A percentile compares a stretch with the other conserved stretches of the same genome.
Evolutionary conservation across 2,797 vertebrate species (phyloP).

Genomic region (Pelochelys cantorii): DNA sequence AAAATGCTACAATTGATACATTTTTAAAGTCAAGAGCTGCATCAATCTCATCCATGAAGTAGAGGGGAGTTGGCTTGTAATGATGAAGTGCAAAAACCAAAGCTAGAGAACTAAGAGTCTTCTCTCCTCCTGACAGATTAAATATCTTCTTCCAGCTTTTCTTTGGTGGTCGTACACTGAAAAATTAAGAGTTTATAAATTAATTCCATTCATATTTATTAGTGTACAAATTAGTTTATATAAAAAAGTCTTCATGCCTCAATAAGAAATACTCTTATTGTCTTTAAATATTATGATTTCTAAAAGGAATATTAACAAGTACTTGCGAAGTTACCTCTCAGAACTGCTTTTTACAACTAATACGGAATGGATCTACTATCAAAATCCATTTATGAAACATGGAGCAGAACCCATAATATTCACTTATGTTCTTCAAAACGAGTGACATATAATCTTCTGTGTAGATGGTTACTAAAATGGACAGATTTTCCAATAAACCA

Average conservation of each 20-base stretch:
- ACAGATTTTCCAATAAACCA: background rate
- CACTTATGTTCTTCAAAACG: background rate
- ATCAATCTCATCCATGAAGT: constrained; percentile 99
- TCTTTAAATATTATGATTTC: accelerated
- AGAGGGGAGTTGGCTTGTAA: constrained; percentile 96
- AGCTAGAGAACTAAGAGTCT: constrained; percentile 96
- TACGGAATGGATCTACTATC: accelerated
- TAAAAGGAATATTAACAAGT: background rate
- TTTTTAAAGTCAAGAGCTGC: constrained; percentile 98
- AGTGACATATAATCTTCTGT: background rate
- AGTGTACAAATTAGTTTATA: background rate
- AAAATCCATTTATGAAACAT: background rate
- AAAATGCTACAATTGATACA: constrained; percentile 96
- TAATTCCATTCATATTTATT: background rate
- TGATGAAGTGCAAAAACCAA: constrained; percentile 98
- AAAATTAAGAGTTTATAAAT: constrained; percentile 13
- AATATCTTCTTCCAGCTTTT: constrained; percentile 99
- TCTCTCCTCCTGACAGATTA: constrained; percentile 97
- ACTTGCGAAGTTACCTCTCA: background rate
- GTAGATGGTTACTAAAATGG: background rate
- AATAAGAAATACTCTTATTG: background rate
- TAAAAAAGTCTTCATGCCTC: background rate
- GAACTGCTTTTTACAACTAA: background rate
- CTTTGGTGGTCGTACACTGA: constrained; percentile 95
- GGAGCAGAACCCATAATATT: background rate